Conservation (phyloP, 37 sponge, comb jelly and placozoan genomes). For the Halisarca cf. caerulea region DNA sequence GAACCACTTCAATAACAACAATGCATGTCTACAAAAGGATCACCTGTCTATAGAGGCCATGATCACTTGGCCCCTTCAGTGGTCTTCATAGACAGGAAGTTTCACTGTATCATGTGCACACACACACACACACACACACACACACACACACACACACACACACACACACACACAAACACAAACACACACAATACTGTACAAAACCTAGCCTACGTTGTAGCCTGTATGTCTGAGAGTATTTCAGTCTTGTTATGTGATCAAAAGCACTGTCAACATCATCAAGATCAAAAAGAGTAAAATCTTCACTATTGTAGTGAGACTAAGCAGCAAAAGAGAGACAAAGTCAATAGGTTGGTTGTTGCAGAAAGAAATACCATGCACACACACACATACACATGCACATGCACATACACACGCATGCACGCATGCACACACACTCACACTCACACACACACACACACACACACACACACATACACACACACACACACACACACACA, state of each 20-base stretch:
- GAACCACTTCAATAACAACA: no score
- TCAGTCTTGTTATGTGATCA: slow-evolving; percentile 86
- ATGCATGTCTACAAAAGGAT: no score
- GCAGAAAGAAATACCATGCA: no score
- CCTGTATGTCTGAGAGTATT: slow-evolving; percentile 91
- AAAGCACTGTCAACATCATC: slow-evolving; percentile 96
- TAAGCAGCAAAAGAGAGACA: background rate
- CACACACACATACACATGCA: background rate
- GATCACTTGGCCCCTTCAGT: no score
- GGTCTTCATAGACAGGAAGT: no score
- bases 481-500: background rate
- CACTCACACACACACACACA: background rate
- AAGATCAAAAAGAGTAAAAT: slow-evolving; percentile 94
- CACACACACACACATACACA: background rate
- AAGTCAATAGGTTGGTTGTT: no score
- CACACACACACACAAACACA: no score
- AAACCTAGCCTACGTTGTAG: slow-evolving; percentile 93
- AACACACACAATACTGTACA: no score
- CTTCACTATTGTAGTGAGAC: slow-evolving; percentile 89
- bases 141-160: no score
- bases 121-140: no score
- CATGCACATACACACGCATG: background rate
- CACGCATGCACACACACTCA: slow-evolving; percentile 6
- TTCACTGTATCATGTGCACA: no score
- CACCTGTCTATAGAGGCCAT: no score